Evolutionary conservation across 2,797 vertebrate species (phyloP), one percentile per base, ranked within the genome.

Genomic region (Megalops cyprinoides): DNA sequence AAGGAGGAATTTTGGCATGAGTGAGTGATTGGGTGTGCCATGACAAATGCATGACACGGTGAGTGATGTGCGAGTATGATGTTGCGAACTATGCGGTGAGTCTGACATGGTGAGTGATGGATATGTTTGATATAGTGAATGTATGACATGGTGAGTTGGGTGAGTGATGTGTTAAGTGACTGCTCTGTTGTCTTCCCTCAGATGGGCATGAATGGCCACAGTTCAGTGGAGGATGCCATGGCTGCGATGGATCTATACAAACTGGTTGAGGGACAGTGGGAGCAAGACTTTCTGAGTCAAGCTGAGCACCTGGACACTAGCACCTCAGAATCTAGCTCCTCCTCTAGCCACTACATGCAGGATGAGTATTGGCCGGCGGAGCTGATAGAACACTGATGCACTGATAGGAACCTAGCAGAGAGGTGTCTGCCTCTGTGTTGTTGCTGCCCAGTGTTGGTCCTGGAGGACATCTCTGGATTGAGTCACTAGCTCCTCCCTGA

Each of bases 221-320:
- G 96, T 0, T 98, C 98, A 0, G 96, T 98, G 79, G 97, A 99
- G 86, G 98, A 99, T 0, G 96, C 98, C 2, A 78, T 23, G 62
- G 95, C 97, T 0, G 88, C 97, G 25, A 95, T 99, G 86, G 97
- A 99, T 85, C 94, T 99, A 31, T 99, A 98, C 92, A 96, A 95
- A 85, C 93, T 98, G 90, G 97, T 98, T 82, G 96, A 97, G 86
- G 90, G 83, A 5, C 90, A 93, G 82, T 98, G 97, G 97, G 98
- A 99, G 79, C 87, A 82, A 15, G 86, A 93, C 69, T 77, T 94
- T 80, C 93, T 93, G 65, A 31, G 2, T 86, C 91, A 92, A 74
- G 92, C 95, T 83, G 85, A 82, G 6, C 86, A 85, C 39, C 92
- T 81, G 2, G 69, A 77, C 0, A 37, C 77, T 0, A 78, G 74